Evolutionary conservation across 2,888 invertebrate species (phyloP), one percentile per base, ranked within the genome.

Genomic region (Prosopocoilus inquinatus): DNA sequence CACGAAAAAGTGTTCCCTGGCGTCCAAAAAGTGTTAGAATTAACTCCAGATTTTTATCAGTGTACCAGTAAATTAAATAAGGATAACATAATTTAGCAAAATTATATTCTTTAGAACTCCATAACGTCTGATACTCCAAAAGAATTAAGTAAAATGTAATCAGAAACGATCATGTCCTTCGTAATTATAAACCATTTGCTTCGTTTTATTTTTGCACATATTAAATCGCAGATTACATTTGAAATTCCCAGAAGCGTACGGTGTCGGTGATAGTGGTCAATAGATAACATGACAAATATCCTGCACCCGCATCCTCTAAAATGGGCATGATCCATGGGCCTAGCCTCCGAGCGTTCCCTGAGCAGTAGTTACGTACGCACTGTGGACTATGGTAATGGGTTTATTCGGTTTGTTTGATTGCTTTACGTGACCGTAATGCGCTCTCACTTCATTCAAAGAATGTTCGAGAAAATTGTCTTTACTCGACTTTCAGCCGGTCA

Each of bases 241-340:
- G 56, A 60, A 62, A 64, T 64, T 64, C 62, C 54, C 43, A 50
- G 60, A 59, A 60, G 58, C 53, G 53, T 59, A 60, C 60, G 62
- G 60, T 64, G 62, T 62, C 64, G 59, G 62, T 62, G 62, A 59
- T 59, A 58, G 53, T 56, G 55, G 51, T 59, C 62, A 58, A 64
- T 64, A 65, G 59, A 64, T 64, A 65, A 63, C 63, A 64, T 63
- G 64, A 64, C 64, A 66, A 64, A 66, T 66, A 64, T 61, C 59
- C 62, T 59, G 51, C 59, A 60, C 61, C 60, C 61, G 63, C 63
- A 64, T 63, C 64, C 59, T 57, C 61, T 62, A 60, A 57, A 20
- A 44, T 34, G 56, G 54, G 57, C 57, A 64, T 63, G 65, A 62
- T 63, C 62, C 62, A 62, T 61, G 59, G 56, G 60, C 59, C 59